A percentile compares a stretch with the other conserved stretches of the same genome.
Conservation (phyloP, 2,888 invertebrate genomes). For the Lamellibrachia columna region DNA sequence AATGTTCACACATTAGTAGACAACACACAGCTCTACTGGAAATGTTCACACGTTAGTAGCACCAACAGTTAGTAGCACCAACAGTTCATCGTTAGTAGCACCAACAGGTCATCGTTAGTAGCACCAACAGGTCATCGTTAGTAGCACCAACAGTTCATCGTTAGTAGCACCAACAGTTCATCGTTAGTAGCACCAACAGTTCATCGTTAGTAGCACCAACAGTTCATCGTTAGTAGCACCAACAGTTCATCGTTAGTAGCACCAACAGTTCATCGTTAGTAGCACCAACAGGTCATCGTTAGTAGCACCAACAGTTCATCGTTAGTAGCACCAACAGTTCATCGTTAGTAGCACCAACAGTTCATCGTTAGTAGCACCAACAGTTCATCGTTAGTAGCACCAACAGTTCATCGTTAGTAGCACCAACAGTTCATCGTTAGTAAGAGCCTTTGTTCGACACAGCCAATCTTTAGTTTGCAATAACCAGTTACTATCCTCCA, state of each 20-base stretch:
- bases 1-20: not conserved
- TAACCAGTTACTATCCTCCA: not conserved
- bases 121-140: too few species aligned
- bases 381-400: too few species aligned
- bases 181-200: not conserved
- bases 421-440: not conserved
- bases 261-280: too few species aligned
- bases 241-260: too few species aligned
- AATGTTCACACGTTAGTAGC: not conserved
- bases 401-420: not conserved
- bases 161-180: not conserved
- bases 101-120: too few species aligned
- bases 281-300: not conserved
- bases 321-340: too few species aligned
- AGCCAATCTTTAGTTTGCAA: not conserved
- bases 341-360: too few species aligned
- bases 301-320: not conserved
- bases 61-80: too few species aligned
- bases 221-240: too few species aligned
- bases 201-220: too few species aligned
- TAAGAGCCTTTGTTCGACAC: not conserved
- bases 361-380: too few species aligned
- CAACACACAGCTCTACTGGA: not conserved
- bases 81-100: too few species aligned
- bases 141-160: not conserved